Percentiles rank a stretch among this genome's conserved stretches.
Conservation (phyloP, 2,797 vertebrate species). For the Chromobotia macracanthus region DNA sequence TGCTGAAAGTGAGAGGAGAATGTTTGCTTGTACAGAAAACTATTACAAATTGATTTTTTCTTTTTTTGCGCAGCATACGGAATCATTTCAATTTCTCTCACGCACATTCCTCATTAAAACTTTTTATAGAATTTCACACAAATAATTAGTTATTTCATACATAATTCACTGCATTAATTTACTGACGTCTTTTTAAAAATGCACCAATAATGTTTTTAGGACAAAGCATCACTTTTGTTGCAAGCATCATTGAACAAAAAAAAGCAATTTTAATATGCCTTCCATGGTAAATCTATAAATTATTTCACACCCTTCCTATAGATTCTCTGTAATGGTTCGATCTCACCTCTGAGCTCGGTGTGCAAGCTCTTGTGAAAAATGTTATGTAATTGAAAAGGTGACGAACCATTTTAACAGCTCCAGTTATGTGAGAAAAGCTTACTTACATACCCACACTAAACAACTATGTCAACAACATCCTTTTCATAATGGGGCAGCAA, state of each 20-base stretch:
- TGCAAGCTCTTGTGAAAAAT: constrained; percentile 47
- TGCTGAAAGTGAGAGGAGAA: constrained; percentile 24
- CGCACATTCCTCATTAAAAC: neutral
- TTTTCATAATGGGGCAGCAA: constrained; percentile 38
- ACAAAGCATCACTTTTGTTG: no score
- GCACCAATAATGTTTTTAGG: no score
- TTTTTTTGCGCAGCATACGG: neutral
- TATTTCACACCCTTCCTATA: constrained; percentile 28
- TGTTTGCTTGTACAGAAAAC: constrained; percentile 12
- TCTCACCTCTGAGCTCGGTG: constrained; percentile 45
- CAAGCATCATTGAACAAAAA: neutral
- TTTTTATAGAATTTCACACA: neutral
- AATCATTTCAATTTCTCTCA: neutral
- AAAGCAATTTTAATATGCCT: neutral
- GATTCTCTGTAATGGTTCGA: constrained; percentile 32
- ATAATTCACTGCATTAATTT: neutral
- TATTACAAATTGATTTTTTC: constrained; percentile 37
- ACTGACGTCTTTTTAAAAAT: no score
- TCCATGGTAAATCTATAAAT: neutral
- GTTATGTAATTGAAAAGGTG: constrained; percentile 45
- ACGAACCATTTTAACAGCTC: constrained; percentile 46
- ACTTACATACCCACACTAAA: constrained; percentile 45
- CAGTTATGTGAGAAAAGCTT: constrained; percentile 47
- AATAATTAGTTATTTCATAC: neutral
- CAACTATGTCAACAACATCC: constrained; percentile 45